Evolutionary conservation across 2,888 invertebrate genomes (phyloP).

Genomic region (Hydropsyche betteni): DNA sequence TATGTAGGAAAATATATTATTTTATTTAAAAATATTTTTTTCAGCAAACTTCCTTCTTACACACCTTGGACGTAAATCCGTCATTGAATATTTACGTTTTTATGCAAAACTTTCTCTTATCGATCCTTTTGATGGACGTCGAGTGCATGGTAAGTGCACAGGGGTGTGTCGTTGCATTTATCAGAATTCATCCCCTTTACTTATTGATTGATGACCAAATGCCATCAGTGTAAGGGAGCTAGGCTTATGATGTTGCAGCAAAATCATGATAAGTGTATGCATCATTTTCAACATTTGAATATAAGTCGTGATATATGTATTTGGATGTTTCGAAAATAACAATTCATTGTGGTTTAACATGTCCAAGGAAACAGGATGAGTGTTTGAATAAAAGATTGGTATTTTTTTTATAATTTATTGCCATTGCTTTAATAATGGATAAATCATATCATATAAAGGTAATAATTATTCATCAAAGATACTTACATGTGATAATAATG

Average conservation of each 20-base stretch:
- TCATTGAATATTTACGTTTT: not conserved
- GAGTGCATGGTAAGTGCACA: not conserved
- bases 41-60: not conserved
- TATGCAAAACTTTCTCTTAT: not conserved
- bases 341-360: no score
- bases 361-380: not conserved
- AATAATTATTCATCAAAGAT: constrained; percentile 51
- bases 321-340: no score
- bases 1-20: not conserved
- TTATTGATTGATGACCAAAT: constrained; percentile 32
- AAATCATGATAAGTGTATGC: no score
- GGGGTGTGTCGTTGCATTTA: constrained; percentile 35
- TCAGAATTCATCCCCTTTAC: constrained; percentile 25
- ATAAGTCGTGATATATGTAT: no score
- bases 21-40: not conserved
- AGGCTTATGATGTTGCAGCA: no score
- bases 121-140: no score
- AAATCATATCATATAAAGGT: constrained; percentile 52
- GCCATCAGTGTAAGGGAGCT: not conserved
- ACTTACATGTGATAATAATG: constrained; percentile 45
- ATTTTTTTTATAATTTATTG: constrained; percentile 51
- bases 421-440: constrained; percentile 50
- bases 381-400: not conserved
- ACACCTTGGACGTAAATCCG: not conserved
- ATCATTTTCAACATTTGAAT: no score